Base-by-base conservation (phyloP, 1,140 invertebrate genomes). In the Apis laboriosa region DNA sequence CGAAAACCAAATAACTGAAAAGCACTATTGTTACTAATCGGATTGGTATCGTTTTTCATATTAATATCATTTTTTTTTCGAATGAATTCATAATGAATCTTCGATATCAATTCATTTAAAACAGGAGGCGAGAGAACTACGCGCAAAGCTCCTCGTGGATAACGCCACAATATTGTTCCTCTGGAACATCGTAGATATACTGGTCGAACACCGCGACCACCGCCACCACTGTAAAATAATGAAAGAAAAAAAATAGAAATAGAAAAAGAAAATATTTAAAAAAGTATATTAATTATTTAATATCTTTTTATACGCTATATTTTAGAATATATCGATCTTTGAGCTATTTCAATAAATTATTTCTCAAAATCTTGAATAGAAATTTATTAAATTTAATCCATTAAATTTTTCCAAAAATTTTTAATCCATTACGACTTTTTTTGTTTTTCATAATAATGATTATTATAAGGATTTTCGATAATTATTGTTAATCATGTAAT, bases 141-240 rank as follows among this genome's bases (percentile, higher is more conserved):
- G 21, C 97, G 92, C 9, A 97, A 91, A 0, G 97, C 97, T 0
- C 97, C 97, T 13, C 96, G 94, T 0, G 97, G 97, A 91, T 97
- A 97, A 77, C 95, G 92, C 97, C 97, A 97, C 7, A 94, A 94
- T 0, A 97, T 95, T 1, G 94, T 93, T 19, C 97, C 97, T 73
- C 96, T 96, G 4, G 96, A 94, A 88, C 97, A 97, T 34, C 97
- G 95, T 43, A 97, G 95, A 93, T 97, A 97, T 11, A 97, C 96
- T 0, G 97, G 97, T 51, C 96, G 96, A 12, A 97, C 97, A 7
- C 96, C 96, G 73, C 96, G 95, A 1, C 94, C 94, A 51, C 92
- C 92, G 13, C 93, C 93, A 43, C 92, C 93, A 77, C 93, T 93
- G 89, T 15, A 91, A 92, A 13, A 12, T 64, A 19, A 80, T 11